A percentile compares a stretch with the other conserved stretches of the same genome.
phyloP scores from a whole-genome alignment of 2,888 invertebrate species.

The Eurois occulta region DNA sequence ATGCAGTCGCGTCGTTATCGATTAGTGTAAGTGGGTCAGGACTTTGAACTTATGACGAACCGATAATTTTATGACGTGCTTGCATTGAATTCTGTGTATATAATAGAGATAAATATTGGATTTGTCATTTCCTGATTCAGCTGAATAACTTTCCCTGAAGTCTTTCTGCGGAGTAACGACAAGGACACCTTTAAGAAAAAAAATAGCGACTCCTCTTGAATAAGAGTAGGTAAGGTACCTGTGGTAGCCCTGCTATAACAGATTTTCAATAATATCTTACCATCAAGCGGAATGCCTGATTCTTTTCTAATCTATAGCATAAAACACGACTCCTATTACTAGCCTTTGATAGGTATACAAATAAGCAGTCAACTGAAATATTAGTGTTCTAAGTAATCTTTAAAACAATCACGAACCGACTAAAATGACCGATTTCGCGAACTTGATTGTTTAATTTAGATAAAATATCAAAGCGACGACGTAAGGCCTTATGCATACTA shows the following conservation, averaged over 20 bases:
- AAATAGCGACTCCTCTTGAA: too few relatives aligned
- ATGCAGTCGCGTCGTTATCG: constrained; percentile 39
- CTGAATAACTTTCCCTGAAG: too few relatives aligned
- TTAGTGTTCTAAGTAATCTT: constrained; percentile 14
- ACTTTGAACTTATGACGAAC: constrained; percentile 35
- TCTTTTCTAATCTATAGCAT: too few relatives aligned
- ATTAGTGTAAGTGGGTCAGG: constrained; percentile 47
- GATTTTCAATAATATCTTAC: too few relatives aligned
- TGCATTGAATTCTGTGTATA: constrained; percentile 7
- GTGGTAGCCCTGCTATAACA: too few relatives aligned
- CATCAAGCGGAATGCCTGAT: too few relatives aligned
- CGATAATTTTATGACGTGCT: constrained; percentile 13
- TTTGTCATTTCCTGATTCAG: neutral
- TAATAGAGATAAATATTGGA: too few relatives aligned
- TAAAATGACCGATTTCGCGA: neutral
- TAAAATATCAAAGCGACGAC: neutral
- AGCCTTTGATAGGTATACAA: too few relatives aligned
- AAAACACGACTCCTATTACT: too few relatives aligned
- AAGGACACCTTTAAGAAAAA: too few relatives aligned
- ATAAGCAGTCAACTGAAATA: neutral
- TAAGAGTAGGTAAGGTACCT: too few relatives aligned
- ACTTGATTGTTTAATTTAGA: constrained; percentile 31
- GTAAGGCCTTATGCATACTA: neutral
- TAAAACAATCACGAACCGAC: constrained; percentile 14
- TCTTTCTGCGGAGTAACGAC: too few relatives aligned